Conservation (phyloP, 2,888 invertebrate genomes). For the Busseola fusca region DNA sequence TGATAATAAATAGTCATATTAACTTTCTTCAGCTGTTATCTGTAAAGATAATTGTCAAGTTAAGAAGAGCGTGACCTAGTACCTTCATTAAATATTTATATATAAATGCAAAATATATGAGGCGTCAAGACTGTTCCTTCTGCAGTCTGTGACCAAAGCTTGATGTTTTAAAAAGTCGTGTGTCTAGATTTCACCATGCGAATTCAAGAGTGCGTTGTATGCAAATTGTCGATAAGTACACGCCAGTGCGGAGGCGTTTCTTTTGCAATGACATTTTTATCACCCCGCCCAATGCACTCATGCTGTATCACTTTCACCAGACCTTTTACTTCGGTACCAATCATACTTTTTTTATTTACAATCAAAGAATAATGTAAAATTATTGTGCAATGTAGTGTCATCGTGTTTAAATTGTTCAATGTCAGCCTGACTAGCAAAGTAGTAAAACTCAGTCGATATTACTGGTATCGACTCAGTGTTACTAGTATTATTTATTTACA, state of each 20-base stretch:
- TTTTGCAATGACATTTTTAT: constrained; percentile 72
- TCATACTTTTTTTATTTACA: constrained; percentile 34
- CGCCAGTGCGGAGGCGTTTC: constrained; percentile 69
- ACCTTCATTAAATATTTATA: constrained; percentile 48
- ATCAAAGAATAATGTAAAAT: constrained; percentile 19
- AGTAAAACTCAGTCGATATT: constrained; percentile 4
- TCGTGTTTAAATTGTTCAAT: constrained; percentile 31
- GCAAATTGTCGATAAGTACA: constrained; percentile 71
- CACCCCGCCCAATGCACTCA: constrained; percentile 62
- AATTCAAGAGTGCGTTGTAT: constrained; percentile 75
- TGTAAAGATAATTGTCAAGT: constrained; percentile 26
- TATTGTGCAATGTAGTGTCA: constrained; percentile 36
- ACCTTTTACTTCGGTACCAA: constrained; percentile 49
- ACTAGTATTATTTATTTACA: constrained; percentile 41
- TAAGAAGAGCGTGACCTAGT: constrained; percentile 47
- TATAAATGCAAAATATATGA: constrained; percentile 16
- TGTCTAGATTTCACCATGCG: constrained; percentile 74
- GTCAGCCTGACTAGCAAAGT: constrained; percentile 30
- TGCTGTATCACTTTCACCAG: constrained; percentile 66
- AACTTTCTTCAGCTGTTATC: constrained; percentile 40
- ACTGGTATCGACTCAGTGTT: constrained; percentile 22
- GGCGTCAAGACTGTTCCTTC: constrained; percentile 20
- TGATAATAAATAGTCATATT: constrained; percentile 25
- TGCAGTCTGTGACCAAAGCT: constrained; percentile 50
- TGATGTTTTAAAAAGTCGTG: constrained; percentile 68